These are phyloP conservation scores for Sitta carolinensis DNA, from an alignment of 2,797 vertebrate genomes.

Conservation along the genomic window DNA sequence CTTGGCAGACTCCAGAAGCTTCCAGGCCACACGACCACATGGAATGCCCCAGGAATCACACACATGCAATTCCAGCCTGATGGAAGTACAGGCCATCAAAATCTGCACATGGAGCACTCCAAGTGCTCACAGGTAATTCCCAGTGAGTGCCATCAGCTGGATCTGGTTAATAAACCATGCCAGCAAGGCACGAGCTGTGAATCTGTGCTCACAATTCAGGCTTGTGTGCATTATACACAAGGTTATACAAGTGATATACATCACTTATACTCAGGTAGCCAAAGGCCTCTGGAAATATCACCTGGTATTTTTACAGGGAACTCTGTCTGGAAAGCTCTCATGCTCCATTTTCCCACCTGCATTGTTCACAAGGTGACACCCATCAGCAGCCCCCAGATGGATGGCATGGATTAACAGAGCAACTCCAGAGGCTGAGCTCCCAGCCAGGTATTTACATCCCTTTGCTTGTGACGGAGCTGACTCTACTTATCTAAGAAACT, in stretches of 20 bases:
- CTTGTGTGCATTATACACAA: not conserved
- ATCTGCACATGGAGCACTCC: not conserved
- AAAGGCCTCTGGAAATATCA: not conserved
- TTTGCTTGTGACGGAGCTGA: not conserved
- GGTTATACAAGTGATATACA: not conserved
- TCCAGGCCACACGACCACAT: not conserved
- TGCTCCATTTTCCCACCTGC: constrained; percentile 29
- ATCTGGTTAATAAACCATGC: constrained; percentile 19
- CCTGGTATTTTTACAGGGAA: not conserved
- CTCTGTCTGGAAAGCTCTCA: not conserved
- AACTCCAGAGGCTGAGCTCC: constrained; percentile 28
- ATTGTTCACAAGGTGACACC: constrained; percentile 15
- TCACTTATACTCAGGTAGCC: not conserved
- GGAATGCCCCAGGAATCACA: not conserved
- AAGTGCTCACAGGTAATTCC: constrained; percentile 41
- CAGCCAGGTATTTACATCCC: constrained; percentile 39
- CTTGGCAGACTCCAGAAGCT: not conserved
- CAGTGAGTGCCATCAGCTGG: constrained; percentile 8
- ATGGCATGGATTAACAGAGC: constrained; percentile 34
- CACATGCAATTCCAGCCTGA: not conserved
- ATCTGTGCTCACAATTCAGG: not conserved
- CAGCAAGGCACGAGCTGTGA: not conserved
- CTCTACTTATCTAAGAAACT: not conserved
- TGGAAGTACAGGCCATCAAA: not conserved
- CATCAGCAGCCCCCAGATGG: constrained; percentile 11